A percentile compares a stretch with the other conserved stretches of the same genome.
Conservation (phyloP, 1,140 invertebrate species). For the Pachypsylla venusta region DNA sequence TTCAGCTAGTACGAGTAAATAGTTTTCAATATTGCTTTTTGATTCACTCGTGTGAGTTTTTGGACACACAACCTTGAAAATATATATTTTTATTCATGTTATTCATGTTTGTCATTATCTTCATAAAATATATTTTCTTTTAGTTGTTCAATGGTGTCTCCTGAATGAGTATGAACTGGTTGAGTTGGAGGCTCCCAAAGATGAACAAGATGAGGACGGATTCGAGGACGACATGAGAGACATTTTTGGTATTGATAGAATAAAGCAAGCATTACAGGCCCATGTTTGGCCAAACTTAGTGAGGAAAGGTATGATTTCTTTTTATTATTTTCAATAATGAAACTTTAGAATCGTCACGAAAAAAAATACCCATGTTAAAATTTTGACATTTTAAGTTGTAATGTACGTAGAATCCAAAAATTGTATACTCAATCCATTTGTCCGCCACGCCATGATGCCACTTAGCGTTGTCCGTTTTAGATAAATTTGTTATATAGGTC, state of each 20-base stretch:
- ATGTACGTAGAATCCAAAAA: no score
- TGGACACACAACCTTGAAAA: conserved; percentile 13
- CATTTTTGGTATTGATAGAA: conserved; percentile 49
- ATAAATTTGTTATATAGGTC: no score
- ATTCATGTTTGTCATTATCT: conserved; percentile 13
- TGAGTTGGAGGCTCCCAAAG: conserved; percentile 42
- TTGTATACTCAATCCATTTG: neutral
- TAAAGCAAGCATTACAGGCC: conserved; percentile 58
- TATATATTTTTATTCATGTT: conserved; percentile 12
- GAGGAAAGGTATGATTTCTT: conserved; percentile 40
- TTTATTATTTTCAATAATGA: no score
- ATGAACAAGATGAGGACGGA: conserved; percentile 34
- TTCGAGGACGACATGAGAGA: conserved; percentile 40
- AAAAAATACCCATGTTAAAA: no score
- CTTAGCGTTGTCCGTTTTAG: no score
- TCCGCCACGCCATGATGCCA: no score
- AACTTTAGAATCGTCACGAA: no score
- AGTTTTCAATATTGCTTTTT: no score
- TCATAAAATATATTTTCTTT: conserved; percentile 4
- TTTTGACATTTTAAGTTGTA: neutral
- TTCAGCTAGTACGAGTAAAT: no score
- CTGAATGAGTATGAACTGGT: conserved; percentile 53
- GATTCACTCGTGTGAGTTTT: conserved; percentile 13
- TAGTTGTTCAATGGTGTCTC: conserved; percentile 46
- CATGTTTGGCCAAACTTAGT: conserved; percentile 59